These are phyloP conservation scores for Mactra quadrangularis DNA, from an alignment of 1,140 invertebrate genomes.

Conservation along the genomic window DNA sequence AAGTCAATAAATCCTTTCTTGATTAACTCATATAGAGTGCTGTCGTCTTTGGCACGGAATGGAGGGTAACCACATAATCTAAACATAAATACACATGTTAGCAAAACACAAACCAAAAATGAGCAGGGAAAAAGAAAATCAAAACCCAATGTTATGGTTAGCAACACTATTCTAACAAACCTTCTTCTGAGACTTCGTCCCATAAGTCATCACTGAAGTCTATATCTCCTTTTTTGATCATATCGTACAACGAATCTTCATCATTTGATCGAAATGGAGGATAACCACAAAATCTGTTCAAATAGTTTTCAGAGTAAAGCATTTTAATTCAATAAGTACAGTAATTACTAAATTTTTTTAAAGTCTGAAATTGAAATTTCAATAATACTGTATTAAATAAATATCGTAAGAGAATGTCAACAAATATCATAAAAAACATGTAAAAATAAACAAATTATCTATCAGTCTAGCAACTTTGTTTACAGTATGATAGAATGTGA, in stretches of 20 bases:
- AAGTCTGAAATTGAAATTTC: no score
- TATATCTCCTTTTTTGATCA: slow-evolving; percentile 78
- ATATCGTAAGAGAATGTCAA: no score
- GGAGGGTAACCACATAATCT: slow-evolving; percentile 80
- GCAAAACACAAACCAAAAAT: not conserved
- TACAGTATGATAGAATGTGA: no score
- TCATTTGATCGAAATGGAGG: slow-evolving; percentile 77
- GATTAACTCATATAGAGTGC: slow-evolving; percentile 77
- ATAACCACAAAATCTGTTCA: slow-evolving; percentile 75
- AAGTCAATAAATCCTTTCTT: slow-evolving; percentile 79
- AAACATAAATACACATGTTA: slow-evolving; percentile 2
- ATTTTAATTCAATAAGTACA: no score
- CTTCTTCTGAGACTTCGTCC: slow-evolving; percentile 70
- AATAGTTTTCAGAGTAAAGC: no score
- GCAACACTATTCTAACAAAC: slow-evolving; percentile 60
- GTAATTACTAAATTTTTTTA: no score
- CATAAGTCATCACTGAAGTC: slow-evolving; percentile 71
- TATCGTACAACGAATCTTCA: slow-evolving; percentile 75
- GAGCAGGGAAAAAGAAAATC: not conserved
- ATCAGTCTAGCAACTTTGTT: no score
- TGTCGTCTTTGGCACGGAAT: slow-evolving; percentile 77
- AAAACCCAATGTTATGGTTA: not conserved
- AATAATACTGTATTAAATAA: no score
- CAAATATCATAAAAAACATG: no score
- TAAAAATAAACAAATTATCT: no score